A percentile compares a stretch with the other conserved stretches of the same genome.
These are phyloP conservation scores for Xylota sylvarum DNA, from an alignment of 2,888 invertebrate species.

Conservation along the genomic window DNA sequence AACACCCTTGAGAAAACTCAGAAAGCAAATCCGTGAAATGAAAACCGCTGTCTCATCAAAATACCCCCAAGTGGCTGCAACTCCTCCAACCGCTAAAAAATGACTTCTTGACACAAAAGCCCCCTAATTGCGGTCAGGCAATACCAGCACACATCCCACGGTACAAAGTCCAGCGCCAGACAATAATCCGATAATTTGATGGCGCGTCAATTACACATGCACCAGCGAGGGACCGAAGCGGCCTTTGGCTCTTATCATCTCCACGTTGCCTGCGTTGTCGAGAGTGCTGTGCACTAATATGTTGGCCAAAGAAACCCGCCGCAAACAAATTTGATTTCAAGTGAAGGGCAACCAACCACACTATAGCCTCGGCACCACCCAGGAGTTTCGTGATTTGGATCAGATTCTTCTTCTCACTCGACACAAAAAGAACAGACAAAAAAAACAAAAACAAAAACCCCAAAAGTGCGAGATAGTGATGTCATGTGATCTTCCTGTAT, in stretches of 20 bases:
- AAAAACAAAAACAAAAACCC: conserved; percentile 13
- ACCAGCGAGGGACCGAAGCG: background rate
- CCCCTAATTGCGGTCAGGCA: conserved; percentile 61
- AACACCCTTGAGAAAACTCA: conserved; percentile 13
- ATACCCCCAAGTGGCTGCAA: conserved; percentile 34
- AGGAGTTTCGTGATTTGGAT: conserved; percentile 52
- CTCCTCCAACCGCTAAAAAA: conserved; percentile 23
- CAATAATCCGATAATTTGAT: conserved; percentile 76
- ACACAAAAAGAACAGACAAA: conserved; percentile 3
- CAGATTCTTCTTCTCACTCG: conserved; percentile 46
- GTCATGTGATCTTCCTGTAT: conserved; percentile 56
- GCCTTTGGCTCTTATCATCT: conserved; percentile 55
- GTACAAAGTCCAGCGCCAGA: conserved; percentile 61
- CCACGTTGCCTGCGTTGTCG: conserved; percentile 16
- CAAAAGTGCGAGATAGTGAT: conserved; percentile 33
- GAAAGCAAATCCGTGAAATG: conserved; percentile 6
- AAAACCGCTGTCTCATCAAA: conserved; percentile 58
- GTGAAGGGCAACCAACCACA: conserved; percentile 41
- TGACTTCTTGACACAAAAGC: conserved; percentile 49
- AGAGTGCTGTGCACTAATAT: conserved; percentile 57
- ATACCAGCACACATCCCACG: background rate
- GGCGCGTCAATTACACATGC: conserved; percentile 62
- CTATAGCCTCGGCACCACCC: conserved; percentile 42
- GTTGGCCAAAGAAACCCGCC: conserved; percentile 30
- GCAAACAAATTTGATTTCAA: conserved; percentile 14